These are phyloP conservation scores for Buceros bicornis DNA, from an alignment of 2,797 vertebrate species.

Conservation along the genomic window DNA sequence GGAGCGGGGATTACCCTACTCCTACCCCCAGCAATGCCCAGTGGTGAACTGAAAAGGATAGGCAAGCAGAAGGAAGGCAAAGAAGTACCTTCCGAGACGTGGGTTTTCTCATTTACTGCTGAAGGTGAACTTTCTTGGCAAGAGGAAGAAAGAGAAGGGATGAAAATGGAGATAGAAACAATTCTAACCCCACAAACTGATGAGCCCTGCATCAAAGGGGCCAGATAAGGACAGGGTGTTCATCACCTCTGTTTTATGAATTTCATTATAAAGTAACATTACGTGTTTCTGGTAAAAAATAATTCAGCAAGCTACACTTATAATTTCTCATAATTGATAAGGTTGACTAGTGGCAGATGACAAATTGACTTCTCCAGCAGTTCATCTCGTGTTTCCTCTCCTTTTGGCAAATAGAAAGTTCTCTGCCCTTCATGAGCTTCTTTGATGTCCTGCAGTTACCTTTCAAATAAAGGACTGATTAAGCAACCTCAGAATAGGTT, in stretches of 20 bases:
- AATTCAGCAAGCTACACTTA: neutral
- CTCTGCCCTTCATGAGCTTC: neutral
- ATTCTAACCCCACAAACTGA: neutral
- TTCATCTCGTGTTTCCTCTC: neutral
- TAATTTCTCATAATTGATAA: constrained; percentile 42
- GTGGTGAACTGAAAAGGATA: neutral
- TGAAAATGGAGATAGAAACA: neutral
- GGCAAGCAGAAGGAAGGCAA: neutral
- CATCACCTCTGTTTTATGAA: neutral
- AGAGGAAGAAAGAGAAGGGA: neutral
- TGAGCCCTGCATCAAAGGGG: neutral
- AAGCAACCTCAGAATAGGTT: neutral
- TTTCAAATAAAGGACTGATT: constrained; percentile 14
- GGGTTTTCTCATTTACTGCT: neutral
- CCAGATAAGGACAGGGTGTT: neutral
- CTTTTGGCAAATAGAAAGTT: neutral
- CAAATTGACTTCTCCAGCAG: neutral
- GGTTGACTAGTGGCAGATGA: neutral
- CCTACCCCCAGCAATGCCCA: too few species aligned
- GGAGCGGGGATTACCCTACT: neutral
- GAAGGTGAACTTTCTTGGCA: neutral
- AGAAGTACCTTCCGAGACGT: neutral
- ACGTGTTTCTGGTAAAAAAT: neutral
- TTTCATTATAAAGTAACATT: constrained; percentile 2
- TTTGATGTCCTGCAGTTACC: neutral